Evolutionary conservation across 1,140 invertebrate species (phyloP), one percentile per base, ranked within the genome.

Genomic region (Camponotus floridanus): DNA sequence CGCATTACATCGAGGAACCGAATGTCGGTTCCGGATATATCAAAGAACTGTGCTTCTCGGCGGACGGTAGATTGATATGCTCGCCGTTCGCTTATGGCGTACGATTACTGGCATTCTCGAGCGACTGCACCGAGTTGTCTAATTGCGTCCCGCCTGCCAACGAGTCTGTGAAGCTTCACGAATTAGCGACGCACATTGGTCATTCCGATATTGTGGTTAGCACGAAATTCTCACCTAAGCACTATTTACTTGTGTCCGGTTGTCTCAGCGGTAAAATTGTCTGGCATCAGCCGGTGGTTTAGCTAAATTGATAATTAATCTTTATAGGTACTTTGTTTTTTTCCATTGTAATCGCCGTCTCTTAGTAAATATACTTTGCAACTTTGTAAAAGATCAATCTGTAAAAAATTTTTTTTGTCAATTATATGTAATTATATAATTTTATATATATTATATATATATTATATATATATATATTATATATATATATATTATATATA

Each of bases 51-150:
- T 98, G 98, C 91, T 99, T 98, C 92, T 99, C 98, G 0, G 95
- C 97, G 2, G 98, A 99, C 93, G 98, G 98, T 0, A 96, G 98
- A 42, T 92, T 99, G 0, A 97, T 99, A 33, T 98, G 98, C 92
- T 99, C 98, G 0, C 98, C 98, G 0, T 99, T 97, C 92, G 98
- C 97, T 1, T 97, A 97, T 88, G 98, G 98, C 5, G 96, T 99
- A 51, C 95, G 98, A 26, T 94, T 99, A 0, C 94, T 99, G 9
- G 97, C 97, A 1, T 98, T 99, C 91, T 97, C 97, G 85, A 95
- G 96, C 0, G 94, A 97, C 11, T 98, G 98, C 93, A 95, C 97
- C 59, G 98, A 99, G 93, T 94, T 99, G 48, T 97, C 97, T 2
- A 96, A 97, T 81, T 97, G 96, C 92, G 96, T 97, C 1, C 96